Percentiles rank a stretch among this genome's conserved stretches.
These are phyloP conservation scores for Pseudococcus viburni DNA, from an alignment of 2,888 invertebrate genomes.

Conservation along the genomic window DNA sequence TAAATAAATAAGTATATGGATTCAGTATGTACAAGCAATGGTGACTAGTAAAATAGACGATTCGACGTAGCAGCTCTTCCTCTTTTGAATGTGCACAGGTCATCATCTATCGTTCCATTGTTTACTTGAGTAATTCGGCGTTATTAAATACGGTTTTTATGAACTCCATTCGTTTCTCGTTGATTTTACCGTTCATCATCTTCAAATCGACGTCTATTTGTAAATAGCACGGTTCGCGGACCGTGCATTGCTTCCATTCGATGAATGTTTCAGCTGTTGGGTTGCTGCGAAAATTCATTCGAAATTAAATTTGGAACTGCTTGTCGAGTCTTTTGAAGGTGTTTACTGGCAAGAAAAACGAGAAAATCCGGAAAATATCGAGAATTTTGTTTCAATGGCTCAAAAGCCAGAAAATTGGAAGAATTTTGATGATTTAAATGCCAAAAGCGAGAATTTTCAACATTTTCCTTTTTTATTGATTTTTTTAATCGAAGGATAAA, in stretches of 20 bases:
- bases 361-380: too few relatives aligned
- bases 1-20: background rate
- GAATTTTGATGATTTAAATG: too few relatives aligned
- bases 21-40: constrained; percentile 12
- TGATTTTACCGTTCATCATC: constrained; percentile 53
- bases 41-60: constrained; percentile 36
- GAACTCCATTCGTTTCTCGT: constrained; percentile 54
- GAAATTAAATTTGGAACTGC: background rate
- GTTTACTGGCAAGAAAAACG: too few relatives aligned
- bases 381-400: too few relatives aligned
- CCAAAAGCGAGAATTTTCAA: too few relatives aligned
- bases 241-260: constrained; percentile 52
- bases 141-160: constrained; percentile 38
- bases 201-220: constrained; percentile 55
- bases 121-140: constrained; percentile 45
- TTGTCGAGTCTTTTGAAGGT: too few relatives aligned
- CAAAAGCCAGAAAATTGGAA: too few relatives aligned
- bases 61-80: background rate
- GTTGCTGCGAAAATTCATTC: background rate
- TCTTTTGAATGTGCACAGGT: background rate
- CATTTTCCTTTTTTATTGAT: too few relatives aligned
- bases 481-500: too few relatives aligned
- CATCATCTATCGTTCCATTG: constrained; percentile 21
- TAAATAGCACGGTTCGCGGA: constrained; percentile 48
- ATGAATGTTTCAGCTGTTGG: constrained; percentile 43